Base-by-base conservation (phyloP, 2,797 vertebrate species). In the Platyrinchus mystaceus region DNA sequence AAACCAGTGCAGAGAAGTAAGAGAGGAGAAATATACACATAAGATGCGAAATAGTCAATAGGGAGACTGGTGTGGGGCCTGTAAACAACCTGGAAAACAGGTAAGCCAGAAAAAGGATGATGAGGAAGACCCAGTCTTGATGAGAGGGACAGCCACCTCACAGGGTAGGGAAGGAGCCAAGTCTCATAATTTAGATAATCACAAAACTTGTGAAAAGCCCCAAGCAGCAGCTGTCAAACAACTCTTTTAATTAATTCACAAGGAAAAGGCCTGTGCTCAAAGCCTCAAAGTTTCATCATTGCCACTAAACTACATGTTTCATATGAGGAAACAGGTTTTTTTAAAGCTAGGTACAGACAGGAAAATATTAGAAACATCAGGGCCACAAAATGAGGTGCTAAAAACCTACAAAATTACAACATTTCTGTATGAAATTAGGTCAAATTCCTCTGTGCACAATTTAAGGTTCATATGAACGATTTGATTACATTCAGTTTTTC, bases 11-110 rank as follows among this genome's bases (percentile, higher is more conserved):
- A 68, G n/a, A 59, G 70, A 75, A 2, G 1, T 9, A 71, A 44
- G 16, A 63, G 13, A 62, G 14, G 4, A 63, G 39, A 85, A 90
- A 62, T 16, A 41, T 0, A 7, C 13, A 70, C 19, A n/a, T 0
- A 32, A 19, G 49, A 24, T 30, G 50, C 0, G 0, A 16, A 59
- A 67, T 4, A 60, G 39, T 43, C 44, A 68, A 11, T 1, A 63
- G 10, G 4, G 7, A 85, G 14, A 47, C 21, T 19, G 9, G 44
- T 30, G 27, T 43, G 36, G 16, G 23, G 53, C 76, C 49, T 46
- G 21, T 36, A 88, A 83, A 85, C 22, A 52, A 64, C 55, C 0
- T 44, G 19, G 73, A 83, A 73, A 62, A 64, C 13, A 76, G 19
- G 27, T 30, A 50, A 90, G 24, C 5, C 21, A 58, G 36, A 68